Base-by-base conservation (phyloP, 2,888 invertebrate species). In the Bugula neritina region DNA sequence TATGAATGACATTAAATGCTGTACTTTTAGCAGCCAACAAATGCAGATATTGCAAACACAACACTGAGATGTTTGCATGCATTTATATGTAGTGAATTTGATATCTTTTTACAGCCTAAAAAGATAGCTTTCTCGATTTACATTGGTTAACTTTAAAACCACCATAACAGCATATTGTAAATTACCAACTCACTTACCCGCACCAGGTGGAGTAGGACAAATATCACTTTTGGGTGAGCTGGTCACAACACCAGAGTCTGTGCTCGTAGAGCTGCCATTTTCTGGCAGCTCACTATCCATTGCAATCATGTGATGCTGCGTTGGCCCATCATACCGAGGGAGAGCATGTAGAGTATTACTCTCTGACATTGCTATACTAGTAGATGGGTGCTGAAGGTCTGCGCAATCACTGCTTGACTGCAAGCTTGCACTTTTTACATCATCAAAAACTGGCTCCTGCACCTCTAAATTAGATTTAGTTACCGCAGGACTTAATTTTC, bases 151-250 rank as follows among this genome's bases (percentile, higher is more conserved):
- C n/a, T n/a, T n/a, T n/a, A n/a, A n/a, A n/a, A n/a, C n/a, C n/a
- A n/a, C n/a, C n/a, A n/a, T n/a, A n/a, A n/a, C n/a, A n/a, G n/a
- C n/a, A n/a, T n/a, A n/a, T n/a, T n/a, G n/a, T n/a, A n/a, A n/a
- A n/a, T n/a, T n/a, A n/a, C n/a, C n/a, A n/a, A n/a, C n/a, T n/a
- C 23, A 31, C 63, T 63, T 3, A 63, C 63, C 63, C 3, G 63
- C 63, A 10, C 43, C 43, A 63, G 63, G 63, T 29, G 63, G 63
- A 2, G 63, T 63, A 3, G 63, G 25, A 34, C 63, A 63, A 10
- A 63, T 63, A 31, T 63, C 63, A 63, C 63, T 63, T 31, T 63
- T 63, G 63, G 63, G 63, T 31, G 63, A 63, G 31, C 63, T 31
- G 2, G 63, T 31, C 5, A 63, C 63, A 13, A 63, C 63, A 1